Base-by-base conservation (phyloP, 2,888 invertebrate genomes). In the Amiota communis region DNA sequence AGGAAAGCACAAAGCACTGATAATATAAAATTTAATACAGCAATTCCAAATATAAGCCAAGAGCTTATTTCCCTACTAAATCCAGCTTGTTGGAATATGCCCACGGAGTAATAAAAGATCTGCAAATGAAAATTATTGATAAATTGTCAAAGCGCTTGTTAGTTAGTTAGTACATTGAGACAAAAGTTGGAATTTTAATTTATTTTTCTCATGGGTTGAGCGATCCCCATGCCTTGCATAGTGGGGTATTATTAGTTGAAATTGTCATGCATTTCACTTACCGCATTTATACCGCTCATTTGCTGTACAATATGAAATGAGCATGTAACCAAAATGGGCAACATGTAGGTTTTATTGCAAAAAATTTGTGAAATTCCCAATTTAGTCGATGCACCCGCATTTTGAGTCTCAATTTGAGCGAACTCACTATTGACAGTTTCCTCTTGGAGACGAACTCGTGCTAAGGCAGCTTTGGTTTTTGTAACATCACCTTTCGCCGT, bases 211-310 rank as follows among this genome's bases (percentile, higher is more conserved):
- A n/a, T n/a, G n/a, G n/a, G n/a, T n/a, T n/a, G n/a, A n/a, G n/a
- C n/a, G n/a, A n/a, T n/a, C n/a, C n/a, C n/a, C n/a, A n/a, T n/a
- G n/a, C n/a, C n/a, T n/a, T n/a, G n/a, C n/a, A n/a, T n/a, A n/a
- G n/a, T n/a, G n/a, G n/a, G 49, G 68, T 63, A 23, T 17, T 36
- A 23, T 3, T 6, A 36, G 17, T 56, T 17, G 4, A 17, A 20
- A 63, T 15, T 36, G 12, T 12, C 47, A n/a, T 36, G 17, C 3
- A 8, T 10, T 23, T 74, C 70, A 90, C 92, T 91, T 87, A 95
- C 96, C 73, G 96, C 95, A 89, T 96, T 97, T 73, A 97, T 95
- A 70, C 97, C 97, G 80, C 94, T 94, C 75, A 96, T 92, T 90
- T 97, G 97, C 89, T 97, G 97, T 0, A 96, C 95, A 15, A 94